Evolutionary conservation across 2,888 invertebrate species (phyloP).

Genomic region (Nephrocerus scutellatus): DNA sequence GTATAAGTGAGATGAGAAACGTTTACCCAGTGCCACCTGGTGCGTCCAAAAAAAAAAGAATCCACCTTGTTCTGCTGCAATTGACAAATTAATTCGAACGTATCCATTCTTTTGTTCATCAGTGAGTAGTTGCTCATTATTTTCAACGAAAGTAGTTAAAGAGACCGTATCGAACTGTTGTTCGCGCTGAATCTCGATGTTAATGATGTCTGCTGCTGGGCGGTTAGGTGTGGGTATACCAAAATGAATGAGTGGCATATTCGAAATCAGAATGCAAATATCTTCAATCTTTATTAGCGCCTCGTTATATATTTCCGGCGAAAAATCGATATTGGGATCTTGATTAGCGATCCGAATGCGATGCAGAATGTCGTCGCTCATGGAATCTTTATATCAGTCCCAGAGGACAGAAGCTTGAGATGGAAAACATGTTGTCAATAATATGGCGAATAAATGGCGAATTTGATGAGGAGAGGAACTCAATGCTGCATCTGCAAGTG

Average conservation of each 20-base stretch:
- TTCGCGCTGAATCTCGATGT: no score
- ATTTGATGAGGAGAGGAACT: slow-evolving; percentile 13
- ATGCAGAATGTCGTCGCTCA: slow-evolving; percentile 11
- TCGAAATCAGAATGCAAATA: slow-evolving; percentile 1
- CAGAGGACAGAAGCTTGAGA: slow-evolving; percentile 7
- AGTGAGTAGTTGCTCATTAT: slow-evolving; percentile 17
- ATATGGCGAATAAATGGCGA: slow-evolving; percentile 19
- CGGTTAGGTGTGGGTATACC: slow-evolving; percentile 11
- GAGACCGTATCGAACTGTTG: no score
- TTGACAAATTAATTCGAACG: slow-evolving; percentile 24
- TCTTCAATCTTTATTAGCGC: slow-evolving; percentile 3
- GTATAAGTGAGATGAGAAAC: no score
- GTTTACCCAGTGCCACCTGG: no score
- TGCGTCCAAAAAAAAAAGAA: slow-evolving; percentile 10
- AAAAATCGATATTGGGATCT: not conserved
- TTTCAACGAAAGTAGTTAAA: slow-evolving; percentile 5
- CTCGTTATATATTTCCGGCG: slow-evolving; percentile 6
- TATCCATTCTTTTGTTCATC: slow-evolving; percentile 23
- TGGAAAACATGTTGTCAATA: slow-evolving; percentile 13
- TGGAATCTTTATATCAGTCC: slow-evolving; percentile 9
- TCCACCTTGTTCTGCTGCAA: slow-evolving; percentile 17
- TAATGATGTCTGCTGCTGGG: no score
- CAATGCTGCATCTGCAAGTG: slow-evolving; percentile 18
- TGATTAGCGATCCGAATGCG: not conserved
- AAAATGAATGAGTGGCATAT: slow-evolving; percentile 5